These are phyloP conservation scores for Apis florea DNA, from an alignment of 1,140 invertebrate genomes.

Conservation along the genomic window DNA sequence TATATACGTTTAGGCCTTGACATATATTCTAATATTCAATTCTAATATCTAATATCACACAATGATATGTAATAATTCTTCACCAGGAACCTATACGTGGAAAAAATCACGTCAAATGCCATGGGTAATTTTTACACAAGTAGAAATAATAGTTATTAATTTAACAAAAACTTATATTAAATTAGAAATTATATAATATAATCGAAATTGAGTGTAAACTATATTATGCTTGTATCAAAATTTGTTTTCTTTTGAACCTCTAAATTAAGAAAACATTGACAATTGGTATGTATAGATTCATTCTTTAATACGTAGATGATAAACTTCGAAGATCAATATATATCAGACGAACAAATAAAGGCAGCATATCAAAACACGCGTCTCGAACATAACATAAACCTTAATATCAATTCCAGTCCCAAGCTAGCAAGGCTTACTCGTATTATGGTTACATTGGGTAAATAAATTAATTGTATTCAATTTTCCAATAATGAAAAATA, in stretches of 20 bases:
- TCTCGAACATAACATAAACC: conserved; percentile 50
- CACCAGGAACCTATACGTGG: conserved; percentile 19
- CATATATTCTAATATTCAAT: not conserved
- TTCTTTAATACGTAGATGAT: conserved; percentile 43
- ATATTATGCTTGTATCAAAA: too few species aligned
- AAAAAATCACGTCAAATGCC: conserved; percentile 24
- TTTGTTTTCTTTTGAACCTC: not conserved
- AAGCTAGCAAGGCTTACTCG: conserved; percentile 51
- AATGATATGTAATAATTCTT: conserved; percentile 11
- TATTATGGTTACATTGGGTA: conserved; percentile 60
- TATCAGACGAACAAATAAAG: conserved; percentile 37
- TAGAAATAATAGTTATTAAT: not conserved
- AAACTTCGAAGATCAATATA: conserved; percentile 45
- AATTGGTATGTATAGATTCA: not conserved
- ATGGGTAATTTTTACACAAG: conserved; percentile 32
- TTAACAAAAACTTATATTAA: too few species aligned
- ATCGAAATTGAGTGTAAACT: not conserved
- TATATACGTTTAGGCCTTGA: not conserved
- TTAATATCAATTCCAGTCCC: conserved; percentile 55
- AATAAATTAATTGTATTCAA: not conserved
- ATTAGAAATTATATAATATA: not conserved
- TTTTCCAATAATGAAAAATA: too few species aligned
- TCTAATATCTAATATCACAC: not conserved
- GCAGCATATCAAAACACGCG: conserved; percentile 54
- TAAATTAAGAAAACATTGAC: not conserved